Evolutionary conservation across 2,113 vertebrate genomes (phyloP).

Genomic region (Piaya cayana): DNA sequence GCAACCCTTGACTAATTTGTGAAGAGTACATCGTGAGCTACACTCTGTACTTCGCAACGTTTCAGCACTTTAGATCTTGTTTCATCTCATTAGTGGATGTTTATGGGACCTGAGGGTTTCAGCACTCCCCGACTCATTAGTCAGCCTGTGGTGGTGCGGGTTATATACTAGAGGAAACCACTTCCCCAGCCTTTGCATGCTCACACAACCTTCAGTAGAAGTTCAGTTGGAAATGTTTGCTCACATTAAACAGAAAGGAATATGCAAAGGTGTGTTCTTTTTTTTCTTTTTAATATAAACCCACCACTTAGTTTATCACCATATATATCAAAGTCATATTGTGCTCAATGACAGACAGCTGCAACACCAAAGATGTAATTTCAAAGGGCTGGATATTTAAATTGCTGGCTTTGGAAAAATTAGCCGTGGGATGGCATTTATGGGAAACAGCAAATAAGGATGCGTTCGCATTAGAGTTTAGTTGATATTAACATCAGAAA

Average conservation of each 20-base stretch:
- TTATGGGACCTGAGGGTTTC: constrained; percentile 60
- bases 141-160: constrained; percentile 3
- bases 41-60: constrained; percentile 43
- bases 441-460: not conserved
- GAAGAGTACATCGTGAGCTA: constrained; percentile 45
- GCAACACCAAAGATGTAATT: not conserved
- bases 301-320: not conserved
- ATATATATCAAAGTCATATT: not conserved
- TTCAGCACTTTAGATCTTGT: constrained; percentile 46
- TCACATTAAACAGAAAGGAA: not conserved
- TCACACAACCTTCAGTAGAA: not conserved
- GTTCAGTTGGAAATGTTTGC: not conserved
- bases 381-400: constrained; percentile 19
- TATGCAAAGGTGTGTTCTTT: not conserved
- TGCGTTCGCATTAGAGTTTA: not conserved
- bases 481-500: not conserved
- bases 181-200: not conserved
- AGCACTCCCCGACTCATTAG: constrained; percentile 30
- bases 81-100: constrained; percentile 44
- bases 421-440: not conserved
- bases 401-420: constrained; percentile 25
- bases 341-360: not conserved
- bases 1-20: constrained; percentile 58
- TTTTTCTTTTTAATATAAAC: not conserved
- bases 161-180: not conserved